Evolutionary conservation across 2,797 vertebrate species (phyloP), one percentile per base, ranked within the genome.

Genomic region (Perodicticus potto): DNA sequence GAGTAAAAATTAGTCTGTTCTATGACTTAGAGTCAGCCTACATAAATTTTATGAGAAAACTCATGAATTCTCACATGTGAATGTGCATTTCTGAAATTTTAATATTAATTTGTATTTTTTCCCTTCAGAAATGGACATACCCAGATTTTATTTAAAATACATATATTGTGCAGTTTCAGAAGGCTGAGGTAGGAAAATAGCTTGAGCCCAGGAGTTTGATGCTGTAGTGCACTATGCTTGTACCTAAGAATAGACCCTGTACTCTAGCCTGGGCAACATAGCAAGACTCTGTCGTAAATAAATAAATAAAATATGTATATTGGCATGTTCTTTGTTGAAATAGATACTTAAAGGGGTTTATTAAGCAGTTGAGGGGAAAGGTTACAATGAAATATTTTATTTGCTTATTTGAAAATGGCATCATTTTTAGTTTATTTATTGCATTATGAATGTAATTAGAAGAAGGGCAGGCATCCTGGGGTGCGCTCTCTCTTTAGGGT

Each of bases 51-150:
- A 70, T 53, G 57, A 69, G 83, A 73, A 93, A 82, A 53, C 7
- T 81, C 40, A 77, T 70, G 63, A 82, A 86, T 74, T 93, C 59
- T 57, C 7, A 34, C 16, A 27, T 72, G 27, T 82, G 53, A 80
- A 10, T 59, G 37, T 49, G 2, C 65, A 37, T 82, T 93, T 63
- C 53, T 89, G 34, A 92, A 76, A 74, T 65, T 72, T 85, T 65
- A 32, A 45, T 83, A 61, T 86, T 87, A 85, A 69, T 63, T 45
- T 70, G 11, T 83, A 73, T 37, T 32, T 85, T 96, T 91, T 85
- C 49, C 34, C 53, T 89, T 78, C 49, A 63, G 59, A 85, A 88
- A 76, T 73, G 32, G 32, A 78, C 19, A 27, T 70, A 84, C 69
- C 40, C 32, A 84, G 23, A 37, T 86, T 91, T 93, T 95, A 82